A percentile compares a stretch with the other conserved stretches of the same genome.
Evolutionary conservation across 2,113 vertebrate genomes (phyloP).

Genomic region (Oreochromis tanganicae): DNA sequence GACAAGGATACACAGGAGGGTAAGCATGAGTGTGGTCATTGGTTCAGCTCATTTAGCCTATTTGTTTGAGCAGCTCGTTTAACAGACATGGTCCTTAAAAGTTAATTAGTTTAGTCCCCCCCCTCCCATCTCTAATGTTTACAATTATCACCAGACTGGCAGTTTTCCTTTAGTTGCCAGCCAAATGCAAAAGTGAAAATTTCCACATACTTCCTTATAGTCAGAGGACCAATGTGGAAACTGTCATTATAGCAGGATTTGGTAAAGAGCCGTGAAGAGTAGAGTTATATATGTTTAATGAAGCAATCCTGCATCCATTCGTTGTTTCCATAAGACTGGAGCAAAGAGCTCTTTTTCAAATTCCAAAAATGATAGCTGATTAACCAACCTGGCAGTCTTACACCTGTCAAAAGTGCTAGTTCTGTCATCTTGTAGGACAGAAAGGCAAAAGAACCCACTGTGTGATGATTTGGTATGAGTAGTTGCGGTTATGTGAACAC

Average conservation of each 20-base stretch:
- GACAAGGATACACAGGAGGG: background rate
- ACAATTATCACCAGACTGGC: slow-evolving; percentile 66
- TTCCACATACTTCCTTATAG: background rate
- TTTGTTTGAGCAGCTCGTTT: slow-evolving; percentile 60
- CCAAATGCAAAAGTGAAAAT: background rate
- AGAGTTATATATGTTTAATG: background rate
- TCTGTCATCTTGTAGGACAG: background rate
- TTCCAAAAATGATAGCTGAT: background rate
- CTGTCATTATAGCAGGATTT: background rate
- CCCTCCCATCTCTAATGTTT: slow-evolving; percentile 53
- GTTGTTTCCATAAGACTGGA: background rate
- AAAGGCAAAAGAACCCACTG: background rate
- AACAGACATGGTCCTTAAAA: slow-evolving; percentile 52
- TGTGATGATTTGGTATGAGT: background rate
- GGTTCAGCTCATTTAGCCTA: slow-evolving; percentile 19
- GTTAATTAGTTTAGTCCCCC: slow-evolving; percentile 58
- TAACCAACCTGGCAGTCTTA: background rate
- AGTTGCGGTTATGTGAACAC: background rate
- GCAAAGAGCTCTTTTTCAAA: background rate
- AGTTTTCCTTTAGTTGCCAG: slow-evolving; percentile 24
- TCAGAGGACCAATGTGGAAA: background rate
- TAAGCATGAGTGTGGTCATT: background rate
- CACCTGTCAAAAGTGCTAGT: background rate
- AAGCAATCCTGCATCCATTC: background rate
- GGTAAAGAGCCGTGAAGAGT: background rate